Evolutionary conservation across 35 echinoderm and acorn worm genomes (phyloP).

Genomic region (Apostichopus californicus): DNA sequence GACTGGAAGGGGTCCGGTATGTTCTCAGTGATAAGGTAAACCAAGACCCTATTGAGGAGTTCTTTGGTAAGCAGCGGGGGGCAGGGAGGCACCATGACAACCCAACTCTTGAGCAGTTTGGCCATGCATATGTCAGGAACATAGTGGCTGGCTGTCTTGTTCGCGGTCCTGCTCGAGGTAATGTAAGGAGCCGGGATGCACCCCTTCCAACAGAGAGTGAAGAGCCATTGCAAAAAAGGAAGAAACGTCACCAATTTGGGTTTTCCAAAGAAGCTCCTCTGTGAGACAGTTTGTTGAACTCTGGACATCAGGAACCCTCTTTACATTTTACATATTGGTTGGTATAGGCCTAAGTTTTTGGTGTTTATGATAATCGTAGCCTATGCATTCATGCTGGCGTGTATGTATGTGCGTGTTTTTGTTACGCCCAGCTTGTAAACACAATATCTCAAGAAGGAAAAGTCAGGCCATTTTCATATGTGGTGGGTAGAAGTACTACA

Average conservation of each 20-base stretch:
- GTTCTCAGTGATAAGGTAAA: slow-evolving; percentile 41
- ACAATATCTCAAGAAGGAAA: no score
- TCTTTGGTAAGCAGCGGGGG: slow-evolving; percentile 30
- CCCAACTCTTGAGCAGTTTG: background rate
- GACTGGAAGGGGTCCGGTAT: slow-evolving; percentile 18
- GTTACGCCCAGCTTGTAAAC: no score
- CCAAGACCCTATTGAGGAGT: slow-evolving; percentile 53
- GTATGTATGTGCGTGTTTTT: no score
- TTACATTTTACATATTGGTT: no score
- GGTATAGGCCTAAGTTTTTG: no score
- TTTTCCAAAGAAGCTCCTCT: background rate
- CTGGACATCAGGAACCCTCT: no score
- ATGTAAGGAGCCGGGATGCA: background rate
- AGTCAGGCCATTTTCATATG: no score
- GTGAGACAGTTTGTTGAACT: background rate
- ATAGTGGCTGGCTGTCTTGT: background rate
- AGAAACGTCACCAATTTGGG: background rate
- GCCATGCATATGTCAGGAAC: background rate
- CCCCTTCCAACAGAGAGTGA: background rate
- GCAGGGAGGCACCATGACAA: background rate
- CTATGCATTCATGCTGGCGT: no score
- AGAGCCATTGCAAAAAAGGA: slow-evolving; percentile 10
- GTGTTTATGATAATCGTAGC: no score
- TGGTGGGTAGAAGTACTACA: no score
- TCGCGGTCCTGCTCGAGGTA: background rate